These are phyloP conservation scores for Spongilla lacustris DNA, from an alignment of 37 sponge, comb jelly and placozoan species.

Conservation along the genomic window DNA sequence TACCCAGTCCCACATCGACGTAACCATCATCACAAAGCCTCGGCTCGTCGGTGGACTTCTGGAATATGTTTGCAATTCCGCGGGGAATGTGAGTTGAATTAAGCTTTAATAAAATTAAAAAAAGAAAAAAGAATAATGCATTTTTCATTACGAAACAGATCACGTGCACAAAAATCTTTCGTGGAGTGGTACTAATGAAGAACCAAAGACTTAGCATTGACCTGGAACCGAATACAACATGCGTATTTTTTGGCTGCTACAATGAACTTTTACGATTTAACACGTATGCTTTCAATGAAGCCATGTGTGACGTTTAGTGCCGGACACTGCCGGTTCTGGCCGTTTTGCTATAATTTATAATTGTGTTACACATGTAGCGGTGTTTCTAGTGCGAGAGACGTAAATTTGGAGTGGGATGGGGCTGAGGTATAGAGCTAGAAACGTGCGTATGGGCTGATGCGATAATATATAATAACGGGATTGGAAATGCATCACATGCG, in stretches of 20 bases:
- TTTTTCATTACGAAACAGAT: background rate
- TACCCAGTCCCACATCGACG: background rate
- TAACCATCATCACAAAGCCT: background rate
- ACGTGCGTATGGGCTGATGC: no score
- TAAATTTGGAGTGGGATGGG: no score
- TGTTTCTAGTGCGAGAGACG: no score
- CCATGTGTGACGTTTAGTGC: no score
- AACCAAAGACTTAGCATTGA: background rate
- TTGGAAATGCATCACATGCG: no score
- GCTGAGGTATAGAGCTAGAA: no score
- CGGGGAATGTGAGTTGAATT: background rate
- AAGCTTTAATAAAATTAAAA: no score
- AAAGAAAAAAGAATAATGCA: background rate
- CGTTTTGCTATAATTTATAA: no score
- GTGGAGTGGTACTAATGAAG: background rate
- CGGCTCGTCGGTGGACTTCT: background rate
- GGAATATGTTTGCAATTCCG: background rate
- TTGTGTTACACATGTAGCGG: no score
- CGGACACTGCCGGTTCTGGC: no score
- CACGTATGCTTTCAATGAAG: background rate
- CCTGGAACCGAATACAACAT: background rate
- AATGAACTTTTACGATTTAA: background rate
- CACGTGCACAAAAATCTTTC: background rate
- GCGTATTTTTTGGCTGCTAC: background rate
- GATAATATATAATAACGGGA: no score